A percentile compares a stretch with the other conserved stretches of the same genome.
These are phyloP conservation scores for Conus ventricosus DNA, from an alignment of 1,140 invertebrate genomes.

Conservation along the genomic window DNA sequence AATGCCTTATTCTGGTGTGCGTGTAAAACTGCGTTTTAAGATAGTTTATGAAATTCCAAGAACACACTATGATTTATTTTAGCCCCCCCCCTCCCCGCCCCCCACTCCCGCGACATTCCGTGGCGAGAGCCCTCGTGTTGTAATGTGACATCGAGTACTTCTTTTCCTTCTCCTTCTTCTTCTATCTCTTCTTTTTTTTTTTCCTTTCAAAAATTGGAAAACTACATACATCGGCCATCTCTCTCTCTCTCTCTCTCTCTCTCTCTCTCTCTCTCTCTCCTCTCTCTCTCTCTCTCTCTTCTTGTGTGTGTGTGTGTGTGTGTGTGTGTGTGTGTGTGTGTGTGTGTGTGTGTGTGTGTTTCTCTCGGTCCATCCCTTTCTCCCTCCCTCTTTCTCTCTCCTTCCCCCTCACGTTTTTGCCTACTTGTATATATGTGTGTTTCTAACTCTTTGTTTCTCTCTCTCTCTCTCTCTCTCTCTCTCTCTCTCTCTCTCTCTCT, in stretches of 20 bases:
- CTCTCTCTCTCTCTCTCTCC: neutral
- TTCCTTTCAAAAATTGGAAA: neutral
- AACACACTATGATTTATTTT: no score
- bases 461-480: neutral
- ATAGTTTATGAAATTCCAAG: no score
- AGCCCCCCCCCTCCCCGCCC: no score
- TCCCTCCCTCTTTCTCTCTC: neutral
- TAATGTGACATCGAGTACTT: no score
- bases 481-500: conserved; percentile 15
- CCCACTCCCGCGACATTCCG: no score
- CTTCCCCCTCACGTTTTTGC: neutral
- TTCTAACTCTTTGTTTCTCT: conserved; percentile 1
- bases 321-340: neutral
- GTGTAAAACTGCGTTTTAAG: no score
- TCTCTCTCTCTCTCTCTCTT: neutral
- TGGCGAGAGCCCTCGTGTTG: no score
- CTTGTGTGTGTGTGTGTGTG: neutral
- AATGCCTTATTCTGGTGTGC: no score
- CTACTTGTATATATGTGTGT: neutral
- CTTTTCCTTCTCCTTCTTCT: no score
- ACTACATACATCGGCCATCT: neutral
- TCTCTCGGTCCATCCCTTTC: neutral
- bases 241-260: neutral
- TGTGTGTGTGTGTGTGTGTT: neutral
- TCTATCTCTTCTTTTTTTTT: no score